These are phyloP conservation scores for Cygnus buccinator DNA, from an alignment of 2,113 vertebrate genomes.

Conservation along the genomic window DNA sequence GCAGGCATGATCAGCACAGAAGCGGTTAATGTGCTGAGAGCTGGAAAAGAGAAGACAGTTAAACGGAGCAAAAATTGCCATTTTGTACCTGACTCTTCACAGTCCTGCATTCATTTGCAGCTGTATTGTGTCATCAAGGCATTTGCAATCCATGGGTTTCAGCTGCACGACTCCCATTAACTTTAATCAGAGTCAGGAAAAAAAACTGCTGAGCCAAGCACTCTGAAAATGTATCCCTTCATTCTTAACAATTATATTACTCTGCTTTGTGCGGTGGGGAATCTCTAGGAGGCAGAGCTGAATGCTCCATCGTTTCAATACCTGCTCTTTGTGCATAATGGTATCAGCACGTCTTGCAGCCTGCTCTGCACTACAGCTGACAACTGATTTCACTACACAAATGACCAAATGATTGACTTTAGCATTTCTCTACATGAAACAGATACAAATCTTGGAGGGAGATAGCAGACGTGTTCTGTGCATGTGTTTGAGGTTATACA, in stretches of 20 bases:
- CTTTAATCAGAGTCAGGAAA: conserved; percentile 68
- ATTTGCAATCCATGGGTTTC: conserved; percentile 51
- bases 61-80: conserved; percentile 68
- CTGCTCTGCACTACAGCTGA: background rate
- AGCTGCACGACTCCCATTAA: conserved; percentile 64
- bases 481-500: background rate
- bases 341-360: conserved; percentile 56
- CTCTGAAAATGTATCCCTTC: conserved; percentile 46
- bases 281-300: conserved; percentile 57
- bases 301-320: conserved; percentile 55
- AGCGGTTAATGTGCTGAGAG: conserved; percentile 65
- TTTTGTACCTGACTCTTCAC: conserved; percentile 66
- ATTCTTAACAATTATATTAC: conserved; percentile 33
- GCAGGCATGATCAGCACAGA: conserved; percentile 47
- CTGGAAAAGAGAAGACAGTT: conserved; percentile 53
- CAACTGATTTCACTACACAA: conserved; percentile 46
- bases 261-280: conserved; percentile 46
- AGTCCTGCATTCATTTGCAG: conserved; percentile 46
- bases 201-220: conserved; percentile 61
- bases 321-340: conserved; percentile 39
- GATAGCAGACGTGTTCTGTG: background rate
- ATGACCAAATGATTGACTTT: conserved; percentile 34
- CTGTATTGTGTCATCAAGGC: conserved; percentile 67
- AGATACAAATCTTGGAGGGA: background rate
- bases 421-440: conserved; percentile 27